A percentile compares a stretch with the other conserved stretches of the same genome.
Conservation (phyloP, 2,888 invertebrate species). For the Bellardia pandia region DNA sequence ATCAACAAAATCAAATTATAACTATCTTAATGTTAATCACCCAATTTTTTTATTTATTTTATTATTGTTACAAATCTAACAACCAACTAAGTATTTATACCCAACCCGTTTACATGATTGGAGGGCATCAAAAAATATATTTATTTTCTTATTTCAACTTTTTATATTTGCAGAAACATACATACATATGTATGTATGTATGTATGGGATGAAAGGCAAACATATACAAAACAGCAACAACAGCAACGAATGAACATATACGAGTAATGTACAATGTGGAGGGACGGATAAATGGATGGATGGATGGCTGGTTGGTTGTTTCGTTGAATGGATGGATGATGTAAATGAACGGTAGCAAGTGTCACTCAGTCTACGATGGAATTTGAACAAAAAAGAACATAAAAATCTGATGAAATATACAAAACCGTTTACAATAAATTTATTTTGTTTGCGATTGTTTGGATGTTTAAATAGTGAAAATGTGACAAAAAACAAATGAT, state of each 20-base stretch:
- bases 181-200: too few species aligned
- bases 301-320: not conserved
- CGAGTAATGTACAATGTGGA: too few species aligned
- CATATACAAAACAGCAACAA: not conserved
- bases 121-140: not conserved
- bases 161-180: conserved; percentile 30
- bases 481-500: conserved; percentile 24
- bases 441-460: conserved; percentile 34
- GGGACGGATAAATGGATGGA: not conserved
- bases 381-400: conserved; percentile 11
- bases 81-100: not conserved
- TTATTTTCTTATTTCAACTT: not conserved
- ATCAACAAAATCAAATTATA: too few species aligned
- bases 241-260: not conserved
- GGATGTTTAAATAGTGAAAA: conserved; percentile 33
- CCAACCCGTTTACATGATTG: not conserved
- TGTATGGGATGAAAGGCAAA: conserved; percentile 35
- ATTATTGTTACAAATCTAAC: not conserved
- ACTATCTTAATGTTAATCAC: too few species aligned
- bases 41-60: not conserved
- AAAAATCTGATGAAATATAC: conserved; percentile 67
- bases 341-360: conserved; percentile 60
- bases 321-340: conserved; percentile 50
- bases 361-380: conserved; percentile 50
- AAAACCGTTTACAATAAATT: conserved; percentile 28